phyloP scores from a whole-genome alignment of 2,113 vertebrate genomes.

The Tachuris rubrigastra region DNA sequence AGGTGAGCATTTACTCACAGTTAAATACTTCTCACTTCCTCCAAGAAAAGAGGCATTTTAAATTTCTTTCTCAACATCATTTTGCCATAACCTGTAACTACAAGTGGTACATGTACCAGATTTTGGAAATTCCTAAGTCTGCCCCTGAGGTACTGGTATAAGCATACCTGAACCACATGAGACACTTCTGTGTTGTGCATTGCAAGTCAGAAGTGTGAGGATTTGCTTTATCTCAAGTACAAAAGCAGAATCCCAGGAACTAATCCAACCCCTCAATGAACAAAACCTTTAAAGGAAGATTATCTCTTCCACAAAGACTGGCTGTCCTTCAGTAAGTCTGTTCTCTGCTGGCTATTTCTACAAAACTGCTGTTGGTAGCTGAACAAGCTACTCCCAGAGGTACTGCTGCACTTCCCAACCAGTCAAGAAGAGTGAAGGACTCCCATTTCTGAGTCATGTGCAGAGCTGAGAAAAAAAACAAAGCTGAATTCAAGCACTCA shows the following conservation, averaged over 20 bases:
- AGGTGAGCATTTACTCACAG: neutral
- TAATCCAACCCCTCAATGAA: slow-evolving; percentile 8
- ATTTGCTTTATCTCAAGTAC: slow-evolving; percentile 9
- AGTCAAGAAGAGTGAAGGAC: neutral
- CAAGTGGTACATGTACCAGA: rapidly evolving
- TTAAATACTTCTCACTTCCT: neutral
- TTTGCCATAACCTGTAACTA: neutral
- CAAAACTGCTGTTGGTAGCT: neutral
- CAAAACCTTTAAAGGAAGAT: slow-evolving; percentile 11
- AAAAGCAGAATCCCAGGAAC: neutral
- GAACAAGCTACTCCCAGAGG: neutral
- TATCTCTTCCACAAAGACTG: slow-evolving; percentile 26
- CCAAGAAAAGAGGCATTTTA: neutral
- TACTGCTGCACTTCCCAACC: neutral
- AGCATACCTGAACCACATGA: neutral
- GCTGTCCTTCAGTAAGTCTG: neutral
- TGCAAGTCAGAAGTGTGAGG: neutral
- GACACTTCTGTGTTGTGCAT: neutral
- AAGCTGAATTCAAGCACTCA: neutral
- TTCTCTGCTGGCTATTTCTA: neutral
- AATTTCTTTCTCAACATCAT: neutral
- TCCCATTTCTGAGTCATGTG: neutral
- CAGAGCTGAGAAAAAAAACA: neutral
- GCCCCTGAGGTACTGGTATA: neutral
- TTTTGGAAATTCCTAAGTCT: neutral